These are phyloP conservation scores for Drosophila equinoxialis DNA, from an alignment of 1,140 invertebrate species.

Conservation along the genomic window DNA sequence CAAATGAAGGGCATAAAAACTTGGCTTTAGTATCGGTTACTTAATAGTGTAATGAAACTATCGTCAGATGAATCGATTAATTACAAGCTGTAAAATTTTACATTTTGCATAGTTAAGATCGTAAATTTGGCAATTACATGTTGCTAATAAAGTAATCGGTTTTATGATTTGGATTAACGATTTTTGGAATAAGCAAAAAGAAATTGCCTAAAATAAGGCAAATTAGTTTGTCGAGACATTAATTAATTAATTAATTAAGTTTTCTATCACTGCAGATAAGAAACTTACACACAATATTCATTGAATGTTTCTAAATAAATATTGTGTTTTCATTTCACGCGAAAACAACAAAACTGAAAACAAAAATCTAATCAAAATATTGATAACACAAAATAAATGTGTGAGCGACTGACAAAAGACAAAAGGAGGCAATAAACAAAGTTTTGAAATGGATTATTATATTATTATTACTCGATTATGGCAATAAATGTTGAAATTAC, in stretches of 20 bases:
- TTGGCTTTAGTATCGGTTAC: no score
- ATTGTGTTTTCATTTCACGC: not conserved
- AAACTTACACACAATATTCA: not conserved
- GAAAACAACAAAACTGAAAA: not conserved
- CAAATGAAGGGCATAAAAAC: no score
- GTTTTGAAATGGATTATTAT: slow-evolving; percentile 9
- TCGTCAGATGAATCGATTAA: not conserved
- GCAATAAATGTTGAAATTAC: not conserved
- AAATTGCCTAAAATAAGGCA: no score
- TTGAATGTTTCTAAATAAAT: not conserved
- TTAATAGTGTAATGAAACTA: not conserved
- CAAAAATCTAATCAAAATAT: slow-evolving; percentile 7
- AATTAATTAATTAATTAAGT: no score
- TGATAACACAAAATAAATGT: not conserved
- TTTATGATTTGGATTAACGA: not conserved
- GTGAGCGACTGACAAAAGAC: not conserved
- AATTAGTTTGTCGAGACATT: not conserved
- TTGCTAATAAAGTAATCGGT: not conserved
- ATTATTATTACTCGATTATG: slow-evolving; percentile 5
- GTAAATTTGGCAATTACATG: not conserved
- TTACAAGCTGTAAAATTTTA: not conserved
- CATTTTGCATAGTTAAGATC: not conserved
- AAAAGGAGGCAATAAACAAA: not conserved
- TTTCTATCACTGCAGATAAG: not conserved
- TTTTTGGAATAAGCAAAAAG: no score